Evolutionary conservation across 1,140 invertebrate genomes (phyloP).

Genomic region (Eupristina koningsbergeri): DNA sequence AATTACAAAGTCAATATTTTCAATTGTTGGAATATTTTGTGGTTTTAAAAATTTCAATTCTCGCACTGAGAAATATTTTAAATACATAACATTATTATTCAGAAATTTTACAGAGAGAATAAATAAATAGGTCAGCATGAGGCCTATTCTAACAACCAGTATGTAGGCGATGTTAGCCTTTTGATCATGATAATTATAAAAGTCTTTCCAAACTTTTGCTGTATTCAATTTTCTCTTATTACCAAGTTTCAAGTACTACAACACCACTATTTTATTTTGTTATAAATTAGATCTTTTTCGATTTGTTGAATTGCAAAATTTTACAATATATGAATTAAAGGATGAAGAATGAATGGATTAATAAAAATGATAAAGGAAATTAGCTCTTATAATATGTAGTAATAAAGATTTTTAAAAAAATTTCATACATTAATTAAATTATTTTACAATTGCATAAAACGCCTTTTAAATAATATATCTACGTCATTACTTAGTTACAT

Average conservation of each 20-base stretch:
- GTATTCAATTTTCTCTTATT: not conserved
- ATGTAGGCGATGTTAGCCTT: not conserved
- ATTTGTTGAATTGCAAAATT: too few relatives aligned
- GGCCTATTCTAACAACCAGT: not conserved
- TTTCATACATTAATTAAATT: too few relatives aligned
- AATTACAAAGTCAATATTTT: not conserved
- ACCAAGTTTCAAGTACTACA: not conserved
- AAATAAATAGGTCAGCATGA: not conserved
- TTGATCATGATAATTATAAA: constrained; percentile 21
- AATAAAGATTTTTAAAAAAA: too few relatives aligned
- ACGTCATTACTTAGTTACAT: too few relatives aligned
- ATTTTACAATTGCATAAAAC: too few relatives aligned
- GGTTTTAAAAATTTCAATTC: not conserved
- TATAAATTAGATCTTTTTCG: not conserved
- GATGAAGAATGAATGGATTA: too few relatives aligned
- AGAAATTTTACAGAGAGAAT: not conserved
- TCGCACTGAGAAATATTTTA: not conserved
- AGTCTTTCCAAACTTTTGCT: constrained; percentile 17
- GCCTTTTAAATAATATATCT: too few relatives aligned
- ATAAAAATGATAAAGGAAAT: too few relatives aligned
- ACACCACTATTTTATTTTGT: not conserved
- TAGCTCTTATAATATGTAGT: too few relatives aligned
- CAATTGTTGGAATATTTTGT: not conserved
- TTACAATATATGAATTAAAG: too few relatives aligned
- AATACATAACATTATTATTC: constrained; percentile 1